Evolutionary conservation across 2,797 vertebrate genomes (phyloP), one percentile per base, ranked within the genome.

Genomic region (Coilia nasus): DNA sequence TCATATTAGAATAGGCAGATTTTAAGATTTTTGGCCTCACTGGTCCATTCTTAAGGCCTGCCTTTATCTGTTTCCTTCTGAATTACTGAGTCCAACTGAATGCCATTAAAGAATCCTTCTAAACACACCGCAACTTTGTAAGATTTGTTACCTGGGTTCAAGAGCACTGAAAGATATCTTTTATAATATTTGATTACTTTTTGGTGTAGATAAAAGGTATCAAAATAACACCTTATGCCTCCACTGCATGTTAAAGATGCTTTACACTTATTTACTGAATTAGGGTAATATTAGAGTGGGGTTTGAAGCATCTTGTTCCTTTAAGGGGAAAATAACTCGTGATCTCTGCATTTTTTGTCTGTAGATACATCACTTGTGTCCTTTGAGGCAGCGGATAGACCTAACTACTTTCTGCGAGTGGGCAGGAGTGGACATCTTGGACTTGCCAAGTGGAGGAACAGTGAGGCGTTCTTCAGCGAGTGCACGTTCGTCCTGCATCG

Each of bases 401-500:
- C 98, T 3, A 99, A 99, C 94, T 97, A 97, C 93, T 99, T 99
- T 93, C 94, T 99, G 87, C 93, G 87, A 0, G 60, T 93, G 50
- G 92, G 92, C 59, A 88, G 90, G 81, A 94, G 93, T 11, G 96
- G 97, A 64, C 96, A 94, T 15, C 86, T 99, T 85, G 91, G 86
- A 41, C 89, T 99, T 89, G 90, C 93, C 82, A 99, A 98, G 91
- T 99, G 97, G 97, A 92, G 95, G 90, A 93, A 92, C 44, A 94
- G 60, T 0, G 91, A 93, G 23, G 90, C 84, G 19, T 99, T 99
- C 94, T 97, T 95, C 89, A 96, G 95, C 44, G 91, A 92, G 0
- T 96, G 98, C 87, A 98, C 98, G 0, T 99, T 98, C 91, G 86
- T 94, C 0, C 93, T 98, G 84, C 98, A 97, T 93, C 94, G 92